Conservation (phyloP, 1,140 invertebrate species). For the Sitophilus oryzae region DNA sequence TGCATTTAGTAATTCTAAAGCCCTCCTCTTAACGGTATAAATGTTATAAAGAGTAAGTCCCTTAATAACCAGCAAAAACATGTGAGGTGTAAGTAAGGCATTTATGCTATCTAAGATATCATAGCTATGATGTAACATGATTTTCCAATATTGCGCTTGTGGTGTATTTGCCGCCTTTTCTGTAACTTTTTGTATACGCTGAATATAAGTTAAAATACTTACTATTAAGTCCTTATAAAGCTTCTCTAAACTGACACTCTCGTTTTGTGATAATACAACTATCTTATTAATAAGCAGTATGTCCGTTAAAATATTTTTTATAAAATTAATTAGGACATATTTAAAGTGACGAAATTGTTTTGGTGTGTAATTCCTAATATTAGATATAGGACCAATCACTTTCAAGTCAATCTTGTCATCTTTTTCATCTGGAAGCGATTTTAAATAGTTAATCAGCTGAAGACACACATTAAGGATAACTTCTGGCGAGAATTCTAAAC, state of each 20-base stretch:
- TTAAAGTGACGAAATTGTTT: slow-evolving; percentile 78
- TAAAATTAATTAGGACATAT: slow-evolving; percentile 66
- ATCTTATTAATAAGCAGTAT: slow-evolving; percentile 62
- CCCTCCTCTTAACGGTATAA: slow-evolving; percentile 65
- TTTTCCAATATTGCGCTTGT: slow-evolving; percentile 72
- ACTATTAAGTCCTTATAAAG: slow-evolving; percentile 64
- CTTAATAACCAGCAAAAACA: slow-evolving; percentile 71
- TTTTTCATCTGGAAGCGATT: slow-evolving; percentile 58
- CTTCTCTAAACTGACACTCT: slow-evolving; percentile 49
- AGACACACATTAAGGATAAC: slow-evolving; percentile 59
- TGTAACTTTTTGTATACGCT: slow-evolving; percentile 53
- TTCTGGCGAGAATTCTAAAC: slow-evolving; percentile 58
- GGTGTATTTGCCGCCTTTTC: slow-evolving; percentile 50
- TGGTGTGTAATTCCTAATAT: slow-evolving; percentile 49
- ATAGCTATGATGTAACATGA: slow-evolving; percentile 67
- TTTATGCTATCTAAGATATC: slow-evolving; percentile 73
- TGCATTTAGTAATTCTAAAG: slow-evolving; percentile 75
- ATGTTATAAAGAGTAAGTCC: slow-evolving; percentile 64
- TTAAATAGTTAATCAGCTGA: slow-evolving; percentile 60
- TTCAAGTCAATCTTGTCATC: slow-evolving; percentile 42
- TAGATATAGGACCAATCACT: slow-evolving; percentile 47
- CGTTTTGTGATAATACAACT: slow-evolving; percentile 43
- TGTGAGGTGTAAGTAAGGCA: slow-evolving; percentile 64
- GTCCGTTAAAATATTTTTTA: slow-evolving; percentile 60
- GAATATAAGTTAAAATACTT: slow-evolving; percentile 59